These are phyloP conservation scores for Lates japonicus DNA, from an alignment of 2,797 vertebrate species.

Conservation along the genomic window DNA sequence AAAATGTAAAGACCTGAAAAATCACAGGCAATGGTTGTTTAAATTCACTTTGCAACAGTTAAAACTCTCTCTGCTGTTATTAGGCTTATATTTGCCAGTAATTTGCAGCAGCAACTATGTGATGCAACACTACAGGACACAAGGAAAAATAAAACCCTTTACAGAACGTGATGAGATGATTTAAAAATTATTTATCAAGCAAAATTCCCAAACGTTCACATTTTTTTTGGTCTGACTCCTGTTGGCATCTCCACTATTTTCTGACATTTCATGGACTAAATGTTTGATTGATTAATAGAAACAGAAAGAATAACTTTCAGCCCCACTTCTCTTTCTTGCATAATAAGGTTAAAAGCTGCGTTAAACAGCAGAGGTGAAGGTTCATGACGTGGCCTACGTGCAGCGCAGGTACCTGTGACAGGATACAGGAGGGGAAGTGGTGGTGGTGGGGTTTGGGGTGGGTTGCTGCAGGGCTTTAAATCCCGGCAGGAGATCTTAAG, in stretches of 20 bases:
- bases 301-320: background rate
- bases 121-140: no score
- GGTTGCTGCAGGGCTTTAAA: conserved; percentile 60
- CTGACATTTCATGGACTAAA: background rate
- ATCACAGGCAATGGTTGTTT: no score
- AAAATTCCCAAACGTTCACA: background rate
- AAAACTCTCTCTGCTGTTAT: no score
- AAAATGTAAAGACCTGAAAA: no score
- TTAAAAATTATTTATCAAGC: background rate
- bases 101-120: no score
- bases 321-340: background rate
- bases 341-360: background rate
- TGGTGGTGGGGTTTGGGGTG: conserved; percentile 2
- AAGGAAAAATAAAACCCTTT: no score
- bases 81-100: no score
- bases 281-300: background rate
- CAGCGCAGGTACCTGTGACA: background rate
- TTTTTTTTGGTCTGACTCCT: no score
- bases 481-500: conserved; percentile 73
- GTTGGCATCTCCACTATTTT: background rate
- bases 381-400: background rate
- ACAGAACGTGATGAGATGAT: no score
- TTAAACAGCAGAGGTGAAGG: background rate
- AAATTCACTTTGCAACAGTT: background rate
- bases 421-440: conserved; percentile 5